Percentiles rank a stretch among this genome's conserved stretches.
These are phyloP conservation scores for Anoplius nigerrimus DNA, from an alignment of 2,888 invertebrate species.

Conservation along the genomic window DNA sequence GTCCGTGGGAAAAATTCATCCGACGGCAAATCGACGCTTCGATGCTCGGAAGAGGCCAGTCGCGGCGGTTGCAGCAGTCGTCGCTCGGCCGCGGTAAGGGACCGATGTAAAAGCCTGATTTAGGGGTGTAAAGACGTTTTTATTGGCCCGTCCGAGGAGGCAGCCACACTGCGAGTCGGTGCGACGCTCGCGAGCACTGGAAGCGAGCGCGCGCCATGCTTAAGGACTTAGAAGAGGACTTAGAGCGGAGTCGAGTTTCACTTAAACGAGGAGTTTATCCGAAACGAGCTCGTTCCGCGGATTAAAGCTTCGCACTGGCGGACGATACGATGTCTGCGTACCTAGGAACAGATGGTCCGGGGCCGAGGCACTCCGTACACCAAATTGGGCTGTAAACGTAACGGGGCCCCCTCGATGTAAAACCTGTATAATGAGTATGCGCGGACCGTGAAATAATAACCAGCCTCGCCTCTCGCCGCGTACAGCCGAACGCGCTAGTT, in stretches of 20 bases:
- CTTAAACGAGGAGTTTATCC: constrained; percentile 60
- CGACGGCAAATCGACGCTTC: too few species aligned
- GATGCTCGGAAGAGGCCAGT: too few species aligned
- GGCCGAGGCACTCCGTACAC: constrained; percentile 38
- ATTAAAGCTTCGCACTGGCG: constrained; percentile 53
- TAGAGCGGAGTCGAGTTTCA: constrained; percentile 47
- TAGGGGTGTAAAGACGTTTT: constrained; percentile 3
- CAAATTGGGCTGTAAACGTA: constrained; percentile 56
- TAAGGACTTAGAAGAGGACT: constrained; percentile 10
- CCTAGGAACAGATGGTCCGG: constrained; percentile 45
- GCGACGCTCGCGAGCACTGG: neutral
- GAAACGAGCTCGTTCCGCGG: constrained; percentile 55
- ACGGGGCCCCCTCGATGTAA: constrained; percentile 43
- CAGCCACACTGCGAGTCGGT: neutral
- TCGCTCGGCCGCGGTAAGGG: neutral
- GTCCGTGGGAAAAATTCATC: too few species aligned
- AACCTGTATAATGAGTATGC: constrained; percentile 52
- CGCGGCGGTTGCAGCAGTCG: too few species aligned
- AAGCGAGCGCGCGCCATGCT: neutral
- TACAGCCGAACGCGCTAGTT: too few species aligned
- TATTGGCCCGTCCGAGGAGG: constrained; percentile 1
- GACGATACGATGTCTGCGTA: constrained; percentile 39
- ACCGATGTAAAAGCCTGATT: constrained; percentile 4
- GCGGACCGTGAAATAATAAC: constrained; percentile 55
- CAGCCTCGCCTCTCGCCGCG: constrained; percentile 7